Conservation (phyloP, 1,140 invertebrate species). For the Aphaenogaster floridana region DNA sequence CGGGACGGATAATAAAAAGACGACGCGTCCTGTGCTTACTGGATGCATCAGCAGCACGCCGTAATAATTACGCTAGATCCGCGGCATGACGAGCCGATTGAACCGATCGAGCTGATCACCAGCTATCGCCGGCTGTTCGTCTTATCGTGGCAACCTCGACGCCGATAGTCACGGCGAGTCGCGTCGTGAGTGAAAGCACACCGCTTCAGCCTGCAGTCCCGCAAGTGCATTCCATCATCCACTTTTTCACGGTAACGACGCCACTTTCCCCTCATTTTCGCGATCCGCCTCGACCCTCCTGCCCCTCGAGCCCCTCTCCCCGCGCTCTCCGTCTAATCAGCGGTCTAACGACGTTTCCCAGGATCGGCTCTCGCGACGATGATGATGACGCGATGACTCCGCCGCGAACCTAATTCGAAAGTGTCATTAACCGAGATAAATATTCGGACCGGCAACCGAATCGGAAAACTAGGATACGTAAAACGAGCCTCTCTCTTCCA, state of each 20-base stretch:
- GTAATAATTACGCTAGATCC: neutral
- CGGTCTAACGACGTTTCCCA: conserved; percentile 23
- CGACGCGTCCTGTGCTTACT: neutral
- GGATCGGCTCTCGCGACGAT: conserved; percentile 3
- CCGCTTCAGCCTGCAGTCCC: conserved; percentile 18
- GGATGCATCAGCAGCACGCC: neutral
- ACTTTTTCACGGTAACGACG: conserved; percentile 60
- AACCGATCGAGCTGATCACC: neutral
- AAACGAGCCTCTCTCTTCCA: conserved; percentile 1
- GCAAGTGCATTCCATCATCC: conserved; percentile 63
- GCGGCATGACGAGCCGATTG: neutral
- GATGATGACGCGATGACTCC: neutral
- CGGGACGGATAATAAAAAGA: conserved; percentile 11
- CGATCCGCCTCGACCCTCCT: conserved; percentile 24
- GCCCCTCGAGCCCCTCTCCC: too few species aligned
- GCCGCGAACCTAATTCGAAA: conserved; percentile 21
- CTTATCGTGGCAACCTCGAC: neutral
- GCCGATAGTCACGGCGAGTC: conserved; percentile 42
- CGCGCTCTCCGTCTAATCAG: neutral
- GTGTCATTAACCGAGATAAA: conserved; percentile 2
- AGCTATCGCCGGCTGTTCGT: conserved; percentile 2
- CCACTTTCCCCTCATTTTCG: conserved; percentile 70
- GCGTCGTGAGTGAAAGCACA: conserved; percentile 69
- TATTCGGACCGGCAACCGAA: neutral
- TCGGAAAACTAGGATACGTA: neutral